Conservation (phyloP, 2,113 vertebrate species). For the Hydrolagus affinis region DNA sequence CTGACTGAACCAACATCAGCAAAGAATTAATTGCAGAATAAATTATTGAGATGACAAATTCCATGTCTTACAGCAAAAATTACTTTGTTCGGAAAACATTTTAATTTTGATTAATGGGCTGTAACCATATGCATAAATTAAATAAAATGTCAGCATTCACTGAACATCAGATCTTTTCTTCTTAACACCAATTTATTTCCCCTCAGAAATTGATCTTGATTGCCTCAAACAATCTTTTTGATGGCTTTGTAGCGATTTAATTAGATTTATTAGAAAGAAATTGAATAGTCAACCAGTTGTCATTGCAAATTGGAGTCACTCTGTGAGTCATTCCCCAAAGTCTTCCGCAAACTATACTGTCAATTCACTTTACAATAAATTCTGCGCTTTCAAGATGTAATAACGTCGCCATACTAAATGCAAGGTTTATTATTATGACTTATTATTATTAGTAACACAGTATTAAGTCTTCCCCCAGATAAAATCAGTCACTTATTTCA, state of each 20-base stretch:
- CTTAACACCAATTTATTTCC: neutral
- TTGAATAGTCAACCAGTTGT: neutral
- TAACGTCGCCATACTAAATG: too few species aligned
- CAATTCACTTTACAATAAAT: too few species aligned
- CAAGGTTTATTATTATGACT: too few species aligned
- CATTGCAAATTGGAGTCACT: too few species aligned
- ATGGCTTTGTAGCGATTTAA: neutral
- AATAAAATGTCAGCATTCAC: neutral
- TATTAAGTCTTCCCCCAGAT: too few species aligned
- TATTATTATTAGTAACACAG: too few species aligned
- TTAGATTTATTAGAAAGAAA: conserved; percentile 11
- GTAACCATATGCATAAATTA: neutral
- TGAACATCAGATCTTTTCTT: neutral
- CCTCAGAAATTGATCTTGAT: neutral
- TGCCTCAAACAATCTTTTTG: neutral
- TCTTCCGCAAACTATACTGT: too few species aligned
- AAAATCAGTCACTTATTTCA: too few species aligned
- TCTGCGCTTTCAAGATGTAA: too few species aligned
- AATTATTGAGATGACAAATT: neutral
- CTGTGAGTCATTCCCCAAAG: too few species aligned
- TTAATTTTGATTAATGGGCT: neutral
- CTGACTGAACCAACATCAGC: too few species aligned
- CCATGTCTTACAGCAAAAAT: neutral
- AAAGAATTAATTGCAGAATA: neutral
- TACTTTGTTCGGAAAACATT: neutral